Conservation (phyloP, 1,140 invertebrate genomes). For the Zaprionus camerounensis region DNA sequence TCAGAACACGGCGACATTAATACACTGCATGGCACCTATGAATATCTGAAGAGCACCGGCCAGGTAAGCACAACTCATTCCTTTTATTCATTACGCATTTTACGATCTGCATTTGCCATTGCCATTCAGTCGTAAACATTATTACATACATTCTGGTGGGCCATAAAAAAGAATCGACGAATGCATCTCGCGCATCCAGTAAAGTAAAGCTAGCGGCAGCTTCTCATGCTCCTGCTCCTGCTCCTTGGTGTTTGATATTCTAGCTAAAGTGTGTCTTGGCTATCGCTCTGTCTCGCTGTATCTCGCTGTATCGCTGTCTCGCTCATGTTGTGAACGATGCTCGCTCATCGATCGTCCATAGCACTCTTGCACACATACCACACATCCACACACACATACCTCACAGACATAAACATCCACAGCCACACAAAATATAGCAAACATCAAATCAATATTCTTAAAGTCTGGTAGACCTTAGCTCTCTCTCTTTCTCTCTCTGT, state of each 20-base stretch:
- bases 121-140: slow-evolving; percentile 57
- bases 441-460: neutral
- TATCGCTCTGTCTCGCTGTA: slow-evolving; percentile 28
- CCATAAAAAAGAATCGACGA: slow-evolving; percentile 38
- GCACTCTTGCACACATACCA: slow-evolving; percentile 40
- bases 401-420: slow-evolving; percentile 39
- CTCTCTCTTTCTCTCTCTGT: slow-evolving; percentile 23
- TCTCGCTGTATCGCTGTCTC: slow-evolving; percentile 32
- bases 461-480: slow-evolving; percentile 14
- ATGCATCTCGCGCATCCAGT: slow-evolving; percentile 33
- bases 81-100: slow-evolving; percentile 7
- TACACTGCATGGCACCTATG: slow-evolving; percentile 78
- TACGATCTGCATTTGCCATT: slow-evolving; percentile 41
- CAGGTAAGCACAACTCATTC: slow-evolving; percentile 65
- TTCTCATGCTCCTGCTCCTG: slow-evolving; percentile 20
- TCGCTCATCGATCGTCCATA: slow-evolving; percentile 43
- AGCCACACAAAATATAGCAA: slow-evolving; percentile 13
- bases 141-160: slow-evolving; percentile 66
- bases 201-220: slow-evolving; percentile 11
- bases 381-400: slow-evolving; percentile 47
- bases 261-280: slow-evolving; percentile 31
- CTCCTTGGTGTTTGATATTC: slow-evolving; percentile 78
- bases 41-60: slow-evolving; percentile 83
- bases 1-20: slow-evolving; percentile 80
- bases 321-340: slow-evolving; percentile 21